Evolutionary conservation across 2,113 vertebrate genomes (phyloP), one percentile per base, ranked within the genome.

Genomic region (Gasterosteus nipponicus): DNA sequence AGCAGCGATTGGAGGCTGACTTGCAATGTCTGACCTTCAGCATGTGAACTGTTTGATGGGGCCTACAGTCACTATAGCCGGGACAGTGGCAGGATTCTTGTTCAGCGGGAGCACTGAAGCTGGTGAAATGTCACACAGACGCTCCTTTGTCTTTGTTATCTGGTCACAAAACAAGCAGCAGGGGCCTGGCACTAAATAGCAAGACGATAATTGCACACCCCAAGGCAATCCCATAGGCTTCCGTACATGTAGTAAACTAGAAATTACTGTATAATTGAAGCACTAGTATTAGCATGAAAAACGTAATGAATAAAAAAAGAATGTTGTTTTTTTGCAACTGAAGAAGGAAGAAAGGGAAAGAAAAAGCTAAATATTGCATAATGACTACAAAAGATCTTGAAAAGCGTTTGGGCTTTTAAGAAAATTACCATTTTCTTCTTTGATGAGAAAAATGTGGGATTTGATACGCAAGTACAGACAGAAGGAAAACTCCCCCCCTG

Each of bases 381-480:
- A 39, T 14, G 22, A 72, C 35, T 26, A 22, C 29, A 22, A 35
- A 39, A 58, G 41, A 69, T 66, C 78, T 53, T 71, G 72, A 81
- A 72, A 44, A 78, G 46, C 64, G 41, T 66, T 69, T 62, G 46
- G 29, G 5, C 67, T 77, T 75, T 75, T 54, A 53, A 59, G 73
- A 72, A 82, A 85, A 82, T 44, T 81, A 16, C 44, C 29, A 87
- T 78, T 77, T 69, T 65, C 38, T 67, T 81, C 82, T 92, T 91
- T 91, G 83, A 92, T 88, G 57, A 73, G 84, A 89, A 69, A 85
- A 82, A 87, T 72, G 73, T 75, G 47, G 51, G 60, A 89, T 92
- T 91, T 92, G 86, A 92, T 89, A 87, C 84, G 86, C 74, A 83
- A 89, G 82, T 78, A 75, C 66, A 89, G 81, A 80, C 46, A 35